phyloP scores from a whole-genome alignment of 2,797 vertebrate species.

The Champsocephalus esox region DNA sequence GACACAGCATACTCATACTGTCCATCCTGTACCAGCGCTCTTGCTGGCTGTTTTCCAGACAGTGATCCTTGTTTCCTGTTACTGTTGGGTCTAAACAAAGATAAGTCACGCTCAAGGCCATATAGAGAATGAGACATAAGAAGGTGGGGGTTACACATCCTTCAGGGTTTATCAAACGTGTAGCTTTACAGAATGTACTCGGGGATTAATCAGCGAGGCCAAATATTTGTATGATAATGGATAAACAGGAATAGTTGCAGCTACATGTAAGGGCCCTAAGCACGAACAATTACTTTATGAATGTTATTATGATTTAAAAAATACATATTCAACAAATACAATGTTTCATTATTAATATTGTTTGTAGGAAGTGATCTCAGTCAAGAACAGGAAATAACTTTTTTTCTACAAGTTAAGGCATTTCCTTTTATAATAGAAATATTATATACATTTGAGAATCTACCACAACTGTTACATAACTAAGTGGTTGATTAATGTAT shows the following conservation, averaged over 20 bases:
- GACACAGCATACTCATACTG: background rate
- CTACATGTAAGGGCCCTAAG: too few relatives aligned
- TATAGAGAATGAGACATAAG: background rate
- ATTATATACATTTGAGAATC: background rate
- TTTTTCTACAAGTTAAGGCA: background rate
- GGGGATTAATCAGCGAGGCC: background rate
- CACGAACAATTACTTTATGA: background rate
- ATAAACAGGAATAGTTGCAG: background rate
- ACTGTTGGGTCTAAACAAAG: constrained; percentile 29
- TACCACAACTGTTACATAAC: background rate
- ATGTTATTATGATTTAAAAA: background rate
- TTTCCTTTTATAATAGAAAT: background rate
- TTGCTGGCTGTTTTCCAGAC: constrained; percentile 25
- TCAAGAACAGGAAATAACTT: rapidly evolving
- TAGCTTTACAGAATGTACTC: background rate
- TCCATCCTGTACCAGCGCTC: background rate
- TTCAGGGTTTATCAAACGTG: background rate
- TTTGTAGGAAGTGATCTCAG: background rate
- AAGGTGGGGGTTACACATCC: background rate
- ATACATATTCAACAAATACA: too few relatives aligned
- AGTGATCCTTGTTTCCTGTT: constrained; percentile 35
- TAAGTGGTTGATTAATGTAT: background rate
- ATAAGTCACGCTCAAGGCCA: constrained; percentile 12
- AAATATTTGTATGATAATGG: background rate
- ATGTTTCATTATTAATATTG: background rate